Percentiles rank a stretch among this genome's conserved stretches.
These are phyloP conservation scores for Gonocerus acuteangulatus DNA, from an alignment of 2,888 invertebrate species.

Conservation along the genomic window DNA sequence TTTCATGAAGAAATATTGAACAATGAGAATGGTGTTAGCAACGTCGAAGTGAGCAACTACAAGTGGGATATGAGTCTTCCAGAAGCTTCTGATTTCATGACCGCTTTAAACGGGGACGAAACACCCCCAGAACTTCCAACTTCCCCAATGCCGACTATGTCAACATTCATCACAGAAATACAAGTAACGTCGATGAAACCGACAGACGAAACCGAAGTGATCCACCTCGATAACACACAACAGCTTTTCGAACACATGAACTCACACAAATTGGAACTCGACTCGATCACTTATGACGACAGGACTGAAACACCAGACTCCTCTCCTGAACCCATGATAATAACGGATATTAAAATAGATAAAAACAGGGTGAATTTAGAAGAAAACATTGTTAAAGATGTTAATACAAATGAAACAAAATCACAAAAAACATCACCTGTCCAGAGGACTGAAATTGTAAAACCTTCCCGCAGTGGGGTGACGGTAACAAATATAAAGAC, in stretches of 20 bases:
- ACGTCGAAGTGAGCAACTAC: constrained; percentile 33
- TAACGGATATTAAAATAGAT: constrained; percentile 7
- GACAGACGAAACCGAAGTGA: constrained; percentile 19
- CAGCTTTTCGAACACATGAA: constrained; percentile 33
- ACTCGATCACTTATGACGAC: constrained; percentile 11
- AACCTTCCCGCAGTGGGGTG: constrained; percentile 35
- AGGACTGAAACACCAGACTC: constrained; percentile 21
- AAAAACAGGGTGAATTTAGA: constrained; percentile 3
- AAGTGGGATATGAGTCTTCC: constrained; percentile 35
- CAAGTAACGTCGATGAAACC: constrained; percentile 49
- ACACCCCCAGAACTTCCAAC: constrained; percentile 44
- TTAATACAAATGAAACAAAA: not conserved
- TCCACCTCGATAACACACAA: constrained; percentile 31
- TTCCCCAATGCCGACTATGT: constrained; percentile 43
- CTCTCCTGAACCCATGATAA: constrained; percentile 10
- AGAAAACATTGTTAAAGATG: not conserved
- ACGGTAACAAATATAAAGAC: constrained; percentile 39
- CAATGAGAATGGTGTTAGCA: constrained; percentile 30
- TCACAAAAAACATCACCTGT: constrained; percentile 5
- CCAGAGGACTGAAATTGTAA: constrained; percentile 8
- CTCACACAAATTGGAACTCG: constrained; percentile 23
- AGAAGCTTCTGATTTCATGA: constrained; percentile 34
- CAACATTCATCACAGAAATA: constrained; percentile 64
- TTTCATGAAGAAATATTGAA: constrained; percentile 23
- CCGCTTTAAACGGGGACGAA: constrained; percentile 37